A percentile compares a stretch with the other conserved stretches of the same genome.
These are phyloP conservation scores for Eurypyga helias DNA, from an alignment of 2,113 vertebrate species.

Conservation along the genomic window DNA sequence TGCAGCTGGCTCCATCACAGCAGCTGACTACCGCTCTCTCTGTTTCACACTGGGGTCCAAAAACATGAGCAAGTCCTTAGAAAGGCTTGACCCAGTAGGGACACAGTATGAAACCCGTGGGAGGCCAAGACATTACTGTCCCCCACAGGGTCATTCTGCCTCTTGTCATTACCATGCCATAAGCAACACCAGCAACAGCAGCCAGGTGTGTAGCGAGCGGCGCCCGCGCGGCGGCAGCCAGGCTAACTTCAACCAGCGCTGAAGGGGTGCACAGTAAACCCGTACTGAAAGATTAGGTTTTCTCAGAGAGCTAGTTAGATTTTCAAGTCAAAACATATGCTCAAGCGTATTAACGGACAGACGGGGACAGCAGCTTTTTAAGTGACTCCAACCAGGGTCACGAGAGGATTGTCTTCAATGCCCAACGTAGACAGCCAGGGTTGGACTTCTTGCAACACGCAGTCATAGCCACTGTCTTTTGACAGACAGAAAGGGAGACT, in stretches of 20 bases:
- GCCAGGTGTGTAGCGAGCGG: fast-evolving
- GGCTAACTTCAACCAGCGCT: fast-evolving
- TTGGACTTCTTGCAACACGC: background rate
- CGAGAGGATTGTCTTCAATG: background rate
- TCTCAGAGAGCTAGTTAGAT: background rate
- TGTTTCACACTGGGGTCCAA: background rate
- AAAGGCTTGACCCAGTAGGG: background rate
- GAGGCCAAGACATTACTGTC: background rate
- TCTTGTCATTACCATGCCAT: background rate
- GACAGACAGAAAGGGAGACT: background rate
- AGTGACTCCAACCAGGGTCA: background rate
- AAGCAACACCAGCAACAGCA: background rate
- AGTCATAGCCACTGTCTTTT: background rate
- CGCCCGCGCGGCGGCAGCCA: background rate
- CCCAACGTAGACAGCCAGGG: fast-evolving
- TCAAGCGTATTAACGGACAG: background rate
- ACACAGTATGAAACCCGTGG: background rate
- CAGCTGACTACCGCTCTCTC: background rate
- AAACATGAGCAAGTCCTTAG: background rate
- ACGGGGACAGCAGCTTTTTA: background rate
- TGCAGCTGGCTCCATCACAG: background rate
- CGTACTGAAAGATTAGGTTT: background rate
- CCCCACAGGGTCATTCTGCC: background rate
- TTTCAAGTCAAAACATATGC: background rate
- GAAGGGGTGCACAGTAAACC: background rate